Base-by-base conservation (phyloP, 2,113 vertebrate species). In the Smithornis capensis region DNA sequence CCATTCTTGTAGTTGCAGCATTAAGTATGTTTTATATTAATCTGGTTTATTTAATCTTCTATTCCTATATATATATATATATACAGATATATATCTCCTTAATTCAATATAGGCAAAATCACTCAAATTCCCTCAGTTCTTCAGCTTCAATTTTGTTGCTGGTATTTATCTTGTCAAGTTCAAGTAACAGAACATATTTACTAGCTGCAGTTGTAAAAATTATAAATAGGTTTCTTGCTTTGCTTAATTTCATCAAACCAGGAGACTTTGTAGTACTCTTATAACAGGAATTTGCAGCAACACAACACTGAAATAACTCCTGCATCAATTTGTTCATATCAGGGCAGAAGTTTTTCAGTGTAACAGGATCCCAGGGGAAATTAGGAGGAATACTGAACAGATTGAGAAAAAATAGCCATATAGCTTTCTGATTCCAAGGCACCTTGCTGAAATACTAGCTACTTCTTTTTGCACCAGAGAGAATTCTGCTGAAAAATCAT, bases 321-420 rank as follows among this genome's bases (percentile, higher is more conserved):
- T 63, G 29, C n/a, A 3, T 91, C 79, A 78, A 40, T 92, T 80
- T 92, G 55, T 68, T 92, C 31, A 2, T 67, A 94, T 40, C 33
- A 63, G 29, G 29, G 50, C 27, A 88, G 75, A 95, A 93, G 29
- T 74, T 85, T 79, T 94, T 70, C 63, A 70, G 38, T 33, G 27
- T 37, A 44, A 75, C 38, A 81, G 24, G 83, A 74, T 60, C 95
- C 64, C 90, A 53, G 38, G 79, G 88, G 94, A 97, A 96, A 96
- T 96, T 84, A 93, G 73, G 24, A 87, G 12, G n/a, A 94, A 88
- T 75, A 59, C 38, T 67, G 82, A 90, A 53, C 47, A 88, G 55
- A 74, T 4, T 83, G 45, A 74, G 23, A 40, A 77, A 85, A 87
- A 71, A 73, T 12, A 83, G 35, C 24, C 12, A 5, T 67, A 47